Evolutionary conservation across 1,140 invertebrate species (phyloP).

Genomic region (Hypothenemus hampei): DNA sequence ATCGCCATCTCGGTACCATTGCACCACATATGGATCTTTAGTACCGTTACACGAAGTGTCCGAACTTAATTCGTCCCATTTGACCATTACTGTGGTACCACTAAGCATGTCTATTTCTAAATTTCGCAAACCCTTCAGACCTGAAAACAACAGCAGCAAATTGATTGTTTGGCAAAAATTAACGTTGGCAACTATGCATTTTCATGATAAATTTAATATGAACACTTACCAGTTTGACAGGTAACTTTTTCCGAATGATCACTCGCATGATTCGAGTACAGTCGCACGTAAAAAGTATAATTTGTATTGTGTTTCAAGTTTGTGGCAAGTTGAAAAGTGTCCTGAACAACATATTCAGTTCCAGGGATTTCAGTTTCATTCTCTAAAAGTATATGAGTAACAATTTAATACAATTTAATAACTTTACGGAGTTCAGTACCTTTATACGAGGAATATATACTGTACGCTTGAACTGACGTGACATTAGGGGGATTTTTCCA

Average conservation of each 20-base stretch:
- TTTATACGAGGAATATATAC: slow-evolving; percentile 57
- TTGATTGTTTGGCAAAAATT: background rate
- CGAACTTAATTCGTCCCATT: slow-evolving; percentile 55
- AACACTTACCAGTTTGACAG: slow-evolving; percentile 55
- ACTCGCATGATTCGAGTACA: slow-evolving; percentile 56
- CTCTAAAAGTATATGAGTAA: slow-evolving; percentile 14
- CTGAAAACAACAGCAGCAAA: slow-evolving; percentile 46
- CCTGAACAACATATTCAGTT: slow-evolving; percentile 50
- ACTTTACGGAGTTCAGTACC: slow-evolving; percentile 40
- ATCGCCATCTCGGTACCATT: slow-evolving; percentile 52
- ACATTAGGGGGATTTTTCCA: slow-evolving; percentile 51
- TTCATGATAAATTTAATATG: background rate
- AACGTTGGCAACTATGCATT: background rate
- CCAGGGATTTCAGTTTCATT: slow-evolving; percentile 45
- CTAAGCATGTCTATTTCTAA: slow-evolving; percentile 50
- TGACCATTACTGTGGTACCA: slow-evolving; percentile 53
- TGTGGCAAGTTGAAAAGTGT: slow-evolving; percentile 51
- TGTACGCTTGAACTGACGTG: slow-evolving; percentile 54
- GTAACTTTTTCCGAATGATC: slow-evolving; percentile 57
- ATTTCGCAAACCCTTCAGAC: slow-evolving; percentile 54
- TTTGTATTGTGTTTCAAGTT: slow-evolving; percentile 60
- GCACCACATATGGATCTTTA: slow-evolving; percentile 55
- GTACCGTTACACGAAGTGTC: slow-evolving; percentile 56
- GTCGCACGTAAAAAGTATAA: slow-evolving; percentile 62
- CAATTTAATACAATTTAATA: background rate